Conservation (phyloP, 2,113 vertebrate species). For the Neotoma lepida region DNA sequence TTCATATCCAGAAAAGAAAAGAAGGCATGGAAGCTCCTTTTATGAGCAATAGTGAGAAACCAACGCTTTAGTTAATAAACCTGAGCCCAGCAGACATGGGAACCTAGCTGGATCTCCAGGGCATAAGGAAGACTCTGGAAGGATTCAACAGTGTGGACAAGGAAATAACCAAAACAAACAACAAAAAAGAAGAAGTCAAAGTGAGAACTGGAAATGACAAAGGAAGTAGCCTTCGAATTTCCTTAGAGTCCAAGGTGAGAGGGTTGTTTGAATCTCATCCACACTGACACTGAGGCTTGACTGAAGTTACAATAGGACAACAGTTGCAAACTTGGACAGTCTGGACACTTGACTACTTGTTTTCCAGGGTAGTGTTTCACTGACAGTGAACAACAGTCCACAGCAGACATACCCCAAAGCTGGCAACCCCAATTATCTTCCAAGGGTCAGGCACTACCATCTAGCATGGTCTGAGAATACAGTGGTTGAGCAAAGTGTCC, state of each 20-base stretch:
- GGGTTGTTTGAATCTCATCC: not conserved
- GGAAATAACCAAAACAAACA: not conserved
- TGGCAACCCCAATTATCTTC: not conserved
- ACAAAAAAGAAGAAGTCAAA: not conserved
- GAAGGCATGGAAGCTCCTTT: not conserved
- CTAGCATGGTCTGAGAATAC: fast-evolving
- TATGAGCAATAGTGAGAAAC: not conserved
- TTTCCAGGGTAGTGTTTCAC: not conserved
- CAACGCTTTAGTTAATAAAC: not conserved
- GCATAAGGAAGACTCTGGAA: not conserved
- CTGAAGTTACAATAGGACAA: not conserved
- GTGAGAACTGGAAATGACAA: not conserved
- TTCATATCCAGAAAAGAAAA: constrained; percentile 5
- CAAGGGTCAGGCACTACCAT: not conserved
- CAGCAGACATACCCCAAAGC: fast-evolving
- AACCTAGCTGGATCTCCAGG: not conserved
- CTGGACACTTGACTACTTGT: not conserved
- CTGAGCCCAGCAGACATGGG: not conserved
- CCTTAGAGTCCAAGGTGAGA: not conserved
- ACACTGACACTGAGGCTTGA: not conserved
- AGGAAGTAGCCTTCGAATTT: not conserved
- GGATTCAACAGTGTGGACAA: not conserved
- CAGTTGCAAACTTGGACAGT: not conserved
- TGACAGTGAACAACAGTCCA: not conserved
- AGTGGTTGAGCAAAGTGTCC: not conserved